phyloP scores from a whole-genome alignment of 2,113 vertebrate genomes.

The Labeo rohita region DNA sequence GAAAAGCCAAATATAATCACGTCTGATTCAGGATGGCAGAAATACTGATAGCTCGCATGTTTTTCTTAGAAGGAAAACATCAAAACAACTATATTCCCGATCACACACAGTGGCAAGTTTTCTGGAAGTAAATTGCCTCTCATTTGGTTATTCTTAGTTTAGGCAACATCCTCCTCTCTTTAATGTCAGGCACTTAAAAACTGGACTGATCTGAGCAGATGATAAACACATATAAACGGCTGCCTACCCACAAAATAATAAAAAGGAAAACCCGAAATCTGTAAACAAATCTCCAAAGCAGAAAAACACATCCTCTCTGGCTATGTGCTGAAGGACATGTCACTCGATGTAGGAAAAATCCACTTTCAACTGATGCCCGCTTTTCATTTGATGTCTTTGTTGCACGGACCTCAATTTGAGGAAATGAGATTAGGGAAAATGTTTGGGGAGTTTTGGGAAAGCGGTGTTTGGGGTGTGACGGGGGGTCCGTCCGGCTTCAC shows the following conservation, averaged over 20 bases:
- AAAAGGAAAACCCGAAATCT: constrained; percentile 17
- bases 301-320: constrained; percentile 24
- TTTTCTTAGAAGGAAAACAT: constrained; percentile 41
- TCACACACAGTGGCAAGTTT: constrained; percentile 27
- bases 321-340: constrained; percentile 6
- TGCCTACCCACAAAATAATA: constrained; percentile 33
- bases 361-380: constrained; percentile 30
- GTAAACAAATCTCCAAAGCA: constrained; percentile 21
- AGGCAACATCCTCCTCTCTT: constrained; percentile 58
- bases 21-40: constrained; percentile 36
- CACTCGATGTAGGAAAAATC: constrained; percentile 37
- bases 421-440: constrained; percentile 52
- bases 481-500: constrained; percentile 41
- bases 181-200: constrained; percentile 59
- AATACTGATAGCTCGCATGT: constrained; percentile 44
- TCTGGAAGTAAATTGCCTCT: constrained; percentile 55
- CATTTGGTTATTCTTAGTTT: constrained; percentile 61
- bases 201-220: constrained; percentile 48
- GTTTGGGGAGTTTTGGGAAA: constrained; percentile 41
- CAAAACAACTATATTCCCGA: constrained; percentile 39
- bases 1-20: constrained; percentile 33
- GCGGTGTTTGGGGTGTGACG: constrained; percentile 27
- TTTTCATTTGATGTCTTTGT: constrained; percentile 51
- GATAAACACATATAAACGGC: constrained; percentile 6
- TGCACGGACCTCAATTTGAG: constrained; percentile 42